Percentiles rank a stretch among this genome's conserved stretches.
These are phyloP conservation scores for Gasteruption jaculator DNA, from an alignment of 2,888 invertebrate species.

Conservation along the genomic window DNA sequence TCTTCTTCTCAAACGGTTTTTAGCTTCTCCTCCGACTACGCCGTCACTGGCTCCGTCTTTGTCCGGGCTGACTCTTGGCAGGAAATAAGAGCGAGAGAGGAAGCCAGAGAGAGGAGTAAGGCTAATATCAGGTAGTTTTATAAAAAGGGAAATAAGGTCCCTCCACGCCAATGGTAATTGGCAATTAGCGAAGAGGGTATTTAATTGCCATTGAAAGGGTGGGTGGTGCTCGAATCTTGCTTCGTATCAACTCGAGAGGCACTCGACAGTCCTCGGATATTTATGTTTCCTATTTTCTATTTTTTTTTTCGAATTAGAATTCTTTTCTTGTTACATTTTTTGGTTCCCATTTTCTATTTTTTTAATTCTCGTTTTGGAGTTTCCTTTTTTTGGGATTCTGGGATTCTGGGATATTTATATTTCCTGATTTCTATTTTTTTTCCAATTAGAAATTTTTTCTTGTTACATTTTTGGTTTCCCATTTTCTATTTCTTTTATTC, in stretches of 20 bases:
- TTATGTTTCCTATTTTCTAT: too few relatives aligned
- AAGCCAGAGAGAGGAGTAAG: constrained; percentile 21
- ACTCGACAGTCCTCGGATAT: too few relatives aligned
- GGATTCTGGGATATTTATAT: too few relatives aligned
- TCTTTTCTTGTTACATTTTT: constrained; percentile 5
- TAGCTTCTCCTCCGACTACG: constrained; percentile 23
- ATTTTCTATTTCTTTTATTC: constrained; percentile 6
- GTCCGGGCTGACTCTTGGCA: constrained; percentile 15
- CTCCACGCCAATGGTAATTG: constrained; percentile 47
- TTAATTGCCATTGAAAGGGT: constrained; percentile 47
- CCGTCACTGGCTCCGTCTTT: constrained; percentile 2
- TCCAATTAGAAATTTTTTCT: background rate
- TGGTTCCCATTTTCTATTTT: too few relatives aligned
- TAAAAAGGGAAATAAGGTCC: constrained; percentile 32
- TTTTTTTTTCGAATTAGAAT: too few relatives aligned
- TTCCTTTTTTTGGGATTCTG: too few relatives aligned
- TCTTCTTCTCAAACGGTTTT: constrained; percentile 17
- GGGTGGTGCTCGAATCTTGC: too few relatives aligned
- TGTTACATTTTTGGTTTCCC: constrained; percentile 13
- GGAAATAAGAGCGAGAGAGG: constrained; percentile 15
- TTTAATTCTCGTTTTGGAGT: too few relatives aligned
- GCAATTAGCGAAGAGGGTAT: constrained; percentile 49
- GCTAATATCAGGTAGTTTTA: constrained; percentile 29
- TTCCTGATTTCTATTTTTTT: constrained; percentile 3
- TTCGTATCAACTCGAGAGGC: too few relatives aligned